Base-by-base conservation (phyloP, 2,888 invertebrate species). In the Copidosoma aretas region DNA sequence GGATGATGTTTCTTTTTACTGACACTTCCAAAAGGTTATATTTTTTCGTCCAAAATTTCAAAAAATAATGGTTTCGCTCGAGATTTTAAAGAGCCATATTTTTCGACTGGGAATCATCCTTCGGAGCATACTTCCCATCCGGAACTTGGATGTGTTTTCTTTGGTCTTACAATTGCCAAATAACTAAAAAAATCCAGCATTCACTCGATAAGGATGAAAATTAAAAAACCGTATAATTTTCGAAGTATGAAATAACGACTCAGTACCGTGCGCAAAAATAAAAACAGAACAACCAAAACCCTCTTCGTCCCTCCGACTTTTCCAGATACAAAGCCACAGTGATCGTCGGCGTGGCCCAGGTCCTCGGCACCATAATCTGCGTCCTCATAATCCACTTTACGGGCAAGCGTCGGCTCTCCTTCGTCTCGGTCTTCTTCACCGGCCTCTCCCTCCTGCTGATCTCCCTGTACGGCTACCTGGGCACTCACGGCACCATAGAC, bases 361-460 rank as follows among this genome's bases (percentile, higher is more conserved):
- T 93, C 61, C 67, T 90, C 0, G 92, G 92, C 0, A 88, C 91
- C 0, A 80, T 89, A 3, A 73, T 88, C 10, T 92, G 92, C 75
- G 91, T 92, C 0, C 66, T 87, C 5, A 83, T 90, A 10, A 90
- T 93, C 0, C 91, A 91, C 75, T 89, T 89, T 75, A 88, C 89
- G 0, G 93, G 93, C 1, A 93, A 93, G 79, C 85, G 93, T 14
- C 87, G 88, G 0, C 81, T 93, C 51, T 88, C 89, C 0, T 86
- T 93, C 61, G 79, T 90, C 25, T 92, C 93, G 0, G 88, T 91
- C 0, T 81, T 86, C 0, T 91, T 90, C n/a, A 88, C 88, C 0
- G 90, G 89, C 0, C 43, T 89, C 1, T 91, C 91, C 77, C 91
- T 92, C 74, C 77, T 90, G 0, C 81, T 87, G 0, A 87, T 89